Percentiles rank a stretch among this genome's conserved stretches.
Evolutionary conservation across 2,888 invertebrate genomes (phyloP).

Genomic region (Galerucella calmariensis): DNA sequence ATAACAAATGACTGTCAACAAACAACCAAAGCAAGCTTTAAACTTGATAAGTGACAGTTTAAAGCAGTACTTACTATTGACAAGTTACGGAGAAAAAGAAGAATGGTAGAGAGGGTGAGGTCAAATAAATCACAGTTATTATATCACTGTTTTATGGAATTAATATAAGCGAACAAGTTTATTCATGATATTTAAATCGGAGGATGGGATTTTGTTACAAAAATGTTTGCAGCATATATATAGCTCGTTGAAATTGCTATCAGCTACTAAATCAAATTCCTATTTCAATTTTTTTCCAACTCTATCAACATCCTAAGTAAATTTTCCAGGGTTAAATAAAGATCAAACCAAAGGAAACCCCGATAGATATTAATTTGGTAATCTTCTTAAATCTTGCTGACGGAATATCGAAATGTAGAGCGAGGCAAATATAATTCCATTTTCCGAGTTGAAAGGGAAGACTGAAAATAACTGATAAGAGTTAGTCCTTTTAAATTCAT

Average conservation of each 20-base stretch:
- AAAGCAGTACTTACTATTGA: too few relatives aligned
- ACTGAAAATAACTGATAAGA: constrained; percentile 49
- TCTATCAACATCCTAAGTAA: constrained; percentile 20
- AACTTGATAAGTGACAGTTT: background rate
- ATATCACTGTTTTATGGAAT: too few relatives aligned
- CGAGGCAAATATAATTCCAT: constrained; percentile 48
- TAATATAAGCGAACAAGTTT: too few relatives aligned
- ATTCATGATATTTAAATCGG: too few relatives aligned
- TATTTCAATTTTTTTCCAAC: background rate
- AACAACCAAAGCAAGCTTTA: background rate
- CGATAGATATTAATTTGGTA: constrained; percentile 52
- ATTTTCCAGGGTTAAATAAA: constrained; percentile 23
- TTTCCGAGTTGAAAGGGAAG: constrained; percentile 30
- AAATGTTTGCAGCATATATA: too few relatives aligned
- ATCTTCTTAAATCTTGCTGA: constrained; percentile 55
- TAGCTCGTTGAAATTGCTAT: background rate
- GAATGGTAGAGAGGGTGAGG: too few relatives aligned
- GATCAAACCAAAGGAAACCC: constrained; percentile 22
- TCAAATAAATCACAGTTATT: too few relatives aligned
- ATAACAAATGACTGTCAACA: background rate
- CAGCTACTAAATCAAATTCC: background rate
- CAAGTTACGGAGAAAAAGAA: too few relatives aligned
- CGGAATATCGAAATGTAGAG: constrained; percentile 49
- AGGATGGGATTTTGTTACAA: too few relatives aligned
- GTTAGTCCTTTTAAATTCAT: background rate